A percentile compares a stretch with the other conserved stretches of the same genome.
phyloP scores from a whole-genome alignment of 2,888 invertebrate genomes.

The Aporophyla lueneburgensis region DNA sequence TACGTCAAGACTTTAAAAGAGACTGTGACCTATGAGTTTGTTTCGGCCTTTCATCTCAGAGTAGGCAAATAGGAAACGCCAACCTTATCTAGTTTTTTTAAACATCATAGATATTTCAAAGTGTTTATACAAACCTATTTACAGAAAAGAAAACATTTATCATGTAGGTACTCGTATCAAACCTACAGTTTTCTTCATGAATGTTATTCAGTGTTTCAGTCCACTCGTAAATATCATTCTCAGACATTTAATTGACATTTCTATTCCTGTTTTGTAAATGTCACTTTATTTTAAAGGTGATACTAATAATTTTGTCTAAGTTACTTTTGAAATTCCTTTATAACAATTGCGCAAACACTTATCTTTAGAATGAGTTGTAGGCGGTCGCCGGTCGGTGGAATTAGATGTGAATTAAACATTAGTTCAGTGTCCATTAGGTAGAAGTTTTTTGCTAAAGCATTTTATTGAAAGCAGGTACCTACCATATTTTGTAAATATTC shows the following conservation, averaged over 20 bases:
- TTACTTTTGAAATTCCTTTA: conserved; percentile 6
- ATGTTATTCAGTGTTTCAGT: conserved; percentile 2
- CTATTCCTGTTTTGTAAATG: conserved; percentile 26
- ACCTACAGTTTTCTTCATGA: conserved; percentile 3
- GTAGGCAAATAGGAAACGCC: too few species aligned
- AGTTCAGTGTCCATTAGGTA: conserved; percentile 7
- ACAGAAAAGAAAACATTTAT: too few species aligned
- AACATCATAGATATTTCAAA: too few species aligned
- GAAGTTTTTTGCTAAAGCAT: conserved; percentile 1
- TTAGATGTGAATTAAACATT: conserved; percentile 51
- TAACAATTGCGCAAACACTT: conserved; percentile 24
- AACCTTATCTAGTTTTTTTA: too few species aligned
- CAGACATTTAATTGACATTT: conserved; percentile 40
- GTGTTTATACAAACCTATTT: too few species aligned
- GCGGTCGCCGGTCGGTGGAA: conserved; percentile 2
- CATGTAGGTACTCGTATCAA: not conserved
- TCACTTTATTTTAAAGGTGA: not conserved
- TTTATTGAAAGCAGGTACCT: not conserved
- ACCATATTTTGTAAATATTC: not conserved
- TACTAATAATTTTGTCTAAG: not conserved
- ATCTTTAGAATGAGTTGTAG: conserved; percentile 26
- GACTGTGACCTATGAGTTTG: too few species aligned
- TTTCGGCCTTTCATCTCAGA: too few species aligned
- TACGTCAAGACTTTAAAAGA: too few species aligned
- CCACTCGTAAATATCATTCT: conserved; percentile 24